Evolutionary conservation across 2,888 invertebrate species (phyloP).

Genomic region (Molanna angustata): DNA sequence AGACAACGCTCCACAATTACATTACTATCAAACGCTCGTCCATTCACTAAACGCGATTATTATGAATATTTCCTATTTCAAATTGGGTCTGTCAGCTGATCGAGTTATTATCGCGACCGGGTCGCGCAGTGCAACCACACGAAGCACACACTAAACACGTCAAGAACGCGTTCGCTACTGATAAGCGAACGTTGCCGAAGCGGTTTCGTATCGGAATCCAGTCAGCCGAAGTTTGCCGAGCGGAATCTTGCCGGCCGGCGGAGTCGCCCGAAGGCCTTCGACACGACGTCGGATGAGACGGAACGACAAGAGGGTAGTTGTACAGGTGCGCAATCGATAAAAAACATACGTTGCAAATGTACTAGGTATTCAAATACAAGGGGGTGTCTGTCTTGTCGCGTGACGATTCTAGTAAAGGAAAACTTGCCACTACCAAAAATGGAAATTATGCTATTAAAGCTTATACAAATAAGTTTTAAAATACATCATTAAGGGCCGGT

Average conservation of each 20-base stretch:
- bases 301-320: conserved; percentile 3
- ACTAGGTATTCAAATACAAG: too few species aligned
- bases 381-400: too few species aligned
- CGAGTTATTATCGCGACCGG: conserved; percentile 1
- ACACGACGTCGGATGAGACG: conserved; percentile 2
- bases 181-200: conserved; percentile 12
- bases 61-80: too few species aligned
- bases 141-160: not conserved
- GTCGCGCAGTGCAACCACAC: not conserved
- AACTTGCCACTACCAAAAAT: too few species aligned
- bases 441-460: too few species aligned
- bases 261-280: conserved; percentile 5
- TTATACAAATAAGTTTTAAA: too few species aligned
- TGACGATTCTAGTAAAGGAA: too few species aligned
- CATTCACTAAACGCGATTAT: too few species aligned
- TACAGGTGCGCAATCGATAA: conserved; percentile 14
- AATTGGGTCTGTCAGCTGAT: conserved; percentile 14
- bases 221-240: conserved; percentile 7
- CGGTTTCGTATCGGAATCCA: conserved; percentile 8
- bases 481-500: too few species aligned
- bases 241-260: conserved; percentile 9
- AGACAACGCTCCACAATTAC: too few species aligned
- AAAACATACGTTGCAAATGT: not conserved
- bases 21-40: too few species aligned
- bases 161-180: conserved; percentile 10